Conservation (phyloP, 2,888 invertebrate species). For the Pristionchus exspectatus region DNA sequence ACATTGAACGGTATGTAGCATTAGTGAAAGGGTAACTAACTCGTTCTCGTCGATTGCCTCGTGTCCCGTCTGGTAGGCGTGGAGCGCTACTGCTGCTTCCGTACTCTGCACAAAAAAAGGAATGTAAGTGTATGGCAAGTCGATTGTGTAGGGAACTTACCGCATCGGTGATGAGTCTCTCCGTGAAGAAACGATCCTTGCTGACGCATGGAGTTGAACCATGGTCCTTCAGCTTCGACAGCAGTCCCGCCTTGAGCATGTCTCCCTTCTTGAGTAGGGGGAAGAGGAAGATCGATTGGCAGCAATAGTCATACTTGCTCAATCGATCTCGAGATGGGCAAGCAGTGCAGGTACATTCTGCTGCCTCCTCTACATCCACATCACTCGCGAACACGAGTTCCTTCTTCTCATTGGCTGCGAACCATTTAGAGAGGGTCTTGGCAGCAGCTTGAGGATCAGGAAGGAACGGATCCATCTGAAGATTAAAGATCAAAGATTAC, state of each 20-base stretch:
- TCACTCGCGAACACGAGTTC: background rate
- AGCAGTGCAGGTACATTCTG: background rate
- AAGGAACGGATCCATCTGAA: background rate
- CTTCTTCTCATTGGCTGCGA: background rate
- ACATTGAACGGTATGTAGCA: too few relatives aligned
- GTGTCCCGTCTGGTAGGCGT: background rate
- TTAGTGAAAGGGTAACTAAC: background rate
- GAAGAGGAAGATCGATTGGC: conserved; percentile 3
- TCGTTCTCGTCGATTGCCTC: background rate
- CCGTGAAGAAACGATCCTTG: background rate
- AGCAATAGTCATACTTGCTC: background rate
- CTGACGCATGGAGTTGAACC: background rate
- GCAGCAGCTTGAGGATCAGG: background rate
- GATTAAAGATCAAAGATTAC: background rate
- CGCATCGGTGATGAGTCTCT: background rate
- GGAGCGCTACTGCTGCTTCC: background rate
- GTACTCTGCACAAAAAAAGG: too few relatives aligned
- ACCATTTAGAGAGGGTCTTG: background rate
- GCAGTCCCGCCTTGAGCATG: background rate
- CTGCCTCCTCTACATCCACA: background rate
- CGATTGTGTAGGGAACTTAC: background rate
- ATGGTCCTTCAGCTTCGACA: background rate
- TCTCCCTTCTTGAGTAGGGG: background rate
- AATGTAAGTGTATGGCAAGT: too few relatives aligned
- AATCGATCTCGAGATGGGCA: background rate